Percentiles rank a stretch among this genome's conserved stretches.
phyloP scores from a whole-genome alignment of 2,113 vertebrate species.

The Lophius piscatorius region DNA sequence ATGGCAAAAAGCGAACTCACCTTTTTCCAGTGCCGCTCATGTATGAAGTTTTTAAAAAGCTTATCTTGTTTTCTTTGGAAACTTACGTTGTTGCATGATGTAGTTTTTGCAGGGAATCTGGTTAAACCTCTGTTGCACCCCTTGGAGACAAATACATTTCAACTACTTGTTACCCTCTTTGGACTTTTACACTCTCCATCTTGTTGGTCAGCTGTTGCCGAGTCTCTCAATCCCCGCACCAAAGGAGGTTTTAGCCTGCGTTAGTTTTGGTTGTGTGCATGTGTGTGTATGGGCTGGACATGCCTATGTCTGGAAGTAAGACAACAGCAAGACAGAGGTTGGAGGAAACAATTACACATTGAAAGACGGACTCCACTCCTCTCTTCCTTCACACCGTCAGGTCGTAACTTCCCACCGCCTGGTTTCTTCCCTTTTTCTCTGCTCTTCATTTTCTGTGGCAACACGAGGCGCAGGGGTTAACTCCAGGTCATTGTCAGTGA shows the following conservation, averaged over 20 bases:
- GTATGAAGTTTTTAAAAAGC: slow-evolving; percentile 8
- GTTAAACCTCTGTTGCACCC: slow-evolving; percentile 33
- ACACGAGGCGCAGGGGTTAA: slow-evolving; percentile 70
- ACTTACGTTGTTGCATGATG: slow-evolving; percentile 12
- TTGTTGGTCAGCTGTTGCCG: slow-evolving; percentile 23
- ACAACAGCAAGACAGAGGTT: slow-evolving; percentile 17
- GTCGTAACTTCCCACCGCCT: slow-evolving; percentile 64
- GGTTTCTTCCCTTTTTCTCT: slow-evolving; percentile 73
- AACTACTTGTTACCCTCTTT: slow-evolving; percentile 6
- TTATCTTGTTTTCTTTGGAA: slow-evolving; percentile 26
- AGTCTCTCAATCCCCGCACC: background rate
- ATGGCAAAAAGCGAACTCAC: too few relatives aligned
- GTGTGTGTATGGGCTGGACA: background rate
- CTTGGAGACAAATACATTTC: slow-evolving; percentile 26
- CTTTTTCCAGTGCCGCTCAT: too few relatives aligned
- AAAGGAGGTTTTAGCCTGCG: slow-evolving; percentile 1
- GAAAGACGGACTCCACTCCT: slow-evolving; percentile 48
- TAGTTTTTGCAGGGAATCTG: slow-evolving; percentile 39
- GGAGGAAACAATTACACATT: slow-evolving; percentile 30
- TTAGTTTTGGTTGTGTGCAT: background rate
- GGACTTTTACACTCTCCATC: slow-evolving; percentile 6
- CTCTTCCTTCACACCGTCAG: slow-evolving; percentile 45
- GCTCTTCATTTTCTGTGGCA: slow-evolving; percentile 71
- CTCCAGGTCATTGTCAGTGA: slow-evolving; percentile 65
- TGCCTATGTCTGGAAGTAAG: slow-evolving; percentile 19